phyloP scores from a whole-genome alignment of 2,888 invertebrate species.

The Zelleria hepariella region DNA sequence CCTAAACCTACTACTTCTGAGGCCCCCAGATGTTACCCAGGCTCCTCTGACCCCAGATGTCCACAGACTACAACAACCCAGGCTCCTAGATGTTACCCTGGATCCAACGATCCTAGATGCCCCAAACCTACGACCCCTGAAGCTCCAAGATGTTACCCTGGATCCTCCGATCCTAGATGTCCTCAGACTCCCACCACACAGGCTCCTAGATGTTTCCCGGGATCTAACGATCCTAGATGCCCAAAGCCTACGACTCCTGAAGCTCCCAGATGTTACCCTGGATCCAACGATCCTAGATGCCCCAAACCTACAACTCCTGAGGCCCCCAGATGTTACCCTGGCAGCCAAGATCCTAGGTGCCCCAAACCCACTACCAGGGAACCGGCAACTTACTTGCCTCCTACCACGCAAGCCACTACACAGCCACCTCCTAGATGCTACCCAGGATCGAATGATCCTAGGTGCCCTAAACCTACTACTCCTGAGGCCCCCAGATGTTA shows the following conservation, averaged over 20 bases:
- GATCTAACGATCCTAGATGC: conserved; percentile 28
- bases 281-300: conserved; percentile 28
- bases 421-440: conserved; percentile 33
- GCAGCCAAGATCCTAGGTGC: conserved; percentile 19
- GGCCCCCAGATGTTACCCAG: conserved; percentile 22
- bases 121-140: conserved; percentile 23
- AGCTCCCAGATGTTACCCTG: conserved; percentile 24
- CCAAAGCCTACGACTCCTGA: conserved; percentile 23
- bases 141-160: conserved; percentile 6
- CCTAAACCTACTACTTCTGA: conserved; percentile 17
- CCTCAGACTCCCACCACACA: conserved; percentile 23
- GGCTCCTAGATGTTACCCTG: conserved; percentile 25
- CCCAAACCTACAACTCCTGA: conserved; percentile 22
- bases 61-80: conserved; percentile 19
- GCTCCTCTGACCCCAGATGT: conserved; percentile 21
- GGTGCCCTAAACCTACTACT: conserved; percentile 22
- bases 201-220: conserved; percentile 24
- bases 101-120: conserved; percentile 29
- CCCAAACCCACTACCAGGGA: conserved; percentile 19
- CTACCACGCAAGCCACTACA: conserved; percentile 13
- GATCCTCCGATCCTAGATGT: conserved; percentile 22
- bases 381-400: conserved; percentile 24
- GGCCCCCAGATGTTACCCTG: conserved; percentile 21
- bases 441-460: conserved; percentile 29
- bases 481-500: conserved; percentile 20